Evolutionary conservation across 2,113 vertebrate genomes (phyloP).

Genomic region (Labeo rohita): DNA sequence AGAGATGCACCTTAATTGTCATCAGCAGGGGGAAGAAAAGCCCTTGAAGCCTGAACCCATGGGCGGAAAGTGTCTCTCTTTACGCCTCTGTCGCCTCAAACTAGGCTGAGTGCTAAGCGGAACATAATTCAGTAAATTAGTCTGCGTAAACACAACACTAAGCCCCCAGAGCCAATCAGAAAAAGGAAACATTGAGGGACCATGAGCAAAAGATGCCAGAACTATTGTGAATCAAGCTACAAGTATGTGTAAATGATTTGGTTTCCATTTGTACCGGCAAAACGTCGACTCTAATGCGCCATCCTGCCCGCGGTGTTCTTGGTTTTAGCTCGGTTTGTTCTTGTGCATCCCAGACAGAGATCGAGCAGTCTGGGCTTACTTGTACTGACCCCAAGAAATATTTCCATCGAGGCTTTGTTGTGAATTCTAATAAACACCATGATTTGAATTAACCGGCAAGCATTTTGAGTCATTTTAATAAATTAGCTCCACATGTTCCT

Average conservation of each 20-base stretch:
- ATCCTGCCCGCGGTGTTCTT: background rate
- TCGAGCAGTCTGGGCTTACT: background rate
- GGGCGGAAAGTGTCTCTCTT: slow-evolving; percentile 14
- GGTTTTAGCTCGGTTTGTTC: slow-evolving; percentile 29
- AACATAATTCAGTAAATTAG: slow-evolving; percentile 50
- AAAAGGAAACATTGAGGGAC: background rate
- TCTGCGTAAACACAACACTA: slow-evolving; percentile 32
- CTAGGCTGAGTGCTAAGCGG: slow-evolving; percentile 30
- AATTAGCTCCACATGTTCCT: slow-evolving; percentile 73
- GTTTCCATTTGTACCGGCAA: slow-evolving; percentile 25
- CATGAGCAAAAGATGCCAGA: slow-evolving; percentile 16
- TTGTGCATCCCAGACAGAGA: slow-evolving; percentile 27
- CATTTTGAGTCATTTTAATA: slow-evolving; percentile 67
- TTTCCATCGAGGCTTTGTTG: slow-evolving; percentile 54
- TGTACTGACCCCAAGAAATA: slow-evolving; percentile 51
- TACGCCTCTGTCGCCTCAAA: slow-evolving; percentile 12
- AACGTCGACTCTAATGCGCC: background rate
- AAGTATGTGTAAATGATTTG: slow-evolving; percentile 46
- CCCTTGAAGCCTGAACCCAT: slow-evolving; percentile 1
- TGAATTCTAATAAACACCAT: slow-evolving; percentile 70
- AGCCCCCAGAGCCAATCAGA: slow-evolving; percentile 24
- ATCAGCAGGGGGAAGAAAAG: background rate
- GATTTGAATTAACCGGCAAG: slow-evolving; percentile 71
- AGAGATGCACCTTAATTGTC: slow-evolving; percentile 2
- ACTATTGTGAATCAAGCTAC: slow-evolving; percentile 23